Conservation (phyloP, 1,140 invertebrate species). For the Cydia pomonella region DNA sequence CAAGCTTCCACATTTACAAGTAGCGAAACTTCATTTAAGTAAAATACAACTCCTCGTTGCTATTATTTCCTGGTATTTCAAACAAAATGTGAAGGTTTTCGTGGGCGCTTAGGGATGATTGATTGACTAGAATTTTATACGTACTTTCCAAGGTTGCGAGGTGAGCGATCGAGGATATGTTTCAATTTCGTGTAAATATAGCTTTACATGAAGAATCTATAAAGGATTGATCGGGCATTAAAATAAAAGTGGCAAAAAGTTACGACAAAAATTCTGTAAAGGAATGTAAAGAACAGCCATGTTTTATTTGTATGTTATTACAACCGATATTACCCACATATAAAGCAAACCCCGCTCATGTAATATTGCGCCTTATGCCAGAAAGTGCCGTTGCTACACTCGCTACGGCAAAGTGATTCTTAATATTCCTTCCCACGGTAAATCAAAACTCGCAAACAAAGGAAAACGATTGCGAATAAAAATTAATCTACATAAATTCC, state of each 20-base stretch:
- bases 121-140: constrained; percentile 25
- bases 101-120: constrained; percentile 23
- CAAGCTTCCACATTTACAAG: constrained; percentile 25
- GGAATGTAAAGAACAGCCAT: neutral
- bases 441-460: constrained; percentile 19
- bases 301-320: neutral
- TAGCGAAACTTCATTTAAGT: constrained; percentile 29
- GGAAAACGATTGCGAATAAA: constrained; percentile 15
- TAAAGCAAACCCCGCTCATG: neutral
- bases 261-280: neutral
- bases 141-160: constrained; percentile 19
- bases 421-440: constrained; percentile 2
- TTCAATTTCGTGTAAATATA: constrained; percentile 9
- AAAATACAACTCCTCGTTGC: constrained; percentile 1
- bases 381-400: neutral
- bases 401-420: neutral
- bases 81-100: constrained; percentile 23
- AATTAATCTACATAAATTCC: neutral
- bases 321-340: constrained; percentile 13
- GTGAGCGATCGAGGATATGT: neutral
- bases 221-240: too few relatives aligned
- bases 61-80: constrained; percentile 29
- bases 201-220: neutral
- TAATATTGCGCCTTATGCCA: constrained; percentile 1
- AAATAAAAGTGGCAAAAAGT: too few relatives aligned